Conservation (phyloP, 2,888 invertebrate genomes). For the Thymelicus sylvestris region DNA sequence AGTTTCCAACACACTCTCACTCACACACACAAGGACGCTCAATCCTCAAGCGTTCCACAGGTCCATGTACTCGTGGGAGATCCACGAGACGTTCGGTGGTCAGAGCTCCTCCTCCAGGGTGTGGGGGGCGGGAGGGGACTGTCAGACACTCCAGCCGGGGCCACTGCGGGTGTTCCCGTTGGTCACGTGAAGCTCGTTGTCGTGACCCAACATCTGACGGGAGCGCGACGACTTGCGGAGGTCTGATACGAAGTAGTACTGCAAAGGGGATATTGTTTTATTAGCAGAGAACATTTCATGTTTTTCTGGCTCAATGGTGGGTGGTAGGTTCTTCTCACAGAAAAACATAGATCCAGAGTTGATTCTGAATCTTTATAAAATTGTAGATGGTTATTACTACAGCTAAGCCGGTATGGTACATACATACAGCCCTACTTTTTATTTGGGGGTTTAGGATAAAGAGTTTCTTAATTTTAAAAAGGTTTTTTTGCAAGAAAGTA, state of each 20-base stretch:
- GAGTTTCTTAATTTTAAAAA: too few species aligned
- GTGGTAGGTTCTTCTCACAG: too few species aligned
- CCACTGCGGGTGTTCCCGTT: conserved; percentile 68
- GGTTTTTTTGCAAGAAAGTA: background rate
- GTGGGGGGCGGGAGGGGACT: conserved; percentile 57
- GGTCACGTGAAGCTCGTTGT: conserved; percentile 70
- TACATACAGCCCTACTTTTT: too few species aligned
- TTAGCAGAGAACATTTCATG: too few species aligned
- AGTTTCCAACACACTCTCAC: background rate
- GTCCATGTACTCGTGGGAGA: conserved; percentile 66
- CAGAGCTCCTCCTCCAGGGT: conserved; percentile 58
- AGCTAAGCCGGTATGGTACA: too few species aligned
- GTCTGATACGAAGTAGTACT: conserved; percentile 75
- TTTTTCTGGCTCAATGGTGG: too few species aligned
- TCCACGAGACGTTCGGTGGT: conserved; percentile 71
- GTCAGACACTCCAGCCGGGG: conserved; percentile 76
- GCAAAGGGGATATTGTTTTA: conserved; percentile 47
- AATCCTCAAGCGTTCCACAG: conserved; percentile 32
- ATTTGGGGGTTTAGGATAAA: too few species aligned
- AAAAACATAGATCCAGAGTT: too few species aligned
- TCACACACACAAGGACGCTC: background rate
- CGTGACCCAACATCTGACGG: conserved; percentile 57
- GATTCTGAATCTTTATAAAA: too few species aligned
- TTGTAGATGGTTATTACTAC: too few species aligned
- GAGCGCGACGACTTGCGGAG: conserved; percentile 67